Conservation (phyloP, 2,113 vertebrate genomes). For the Spilogale gracilis region DNA sequence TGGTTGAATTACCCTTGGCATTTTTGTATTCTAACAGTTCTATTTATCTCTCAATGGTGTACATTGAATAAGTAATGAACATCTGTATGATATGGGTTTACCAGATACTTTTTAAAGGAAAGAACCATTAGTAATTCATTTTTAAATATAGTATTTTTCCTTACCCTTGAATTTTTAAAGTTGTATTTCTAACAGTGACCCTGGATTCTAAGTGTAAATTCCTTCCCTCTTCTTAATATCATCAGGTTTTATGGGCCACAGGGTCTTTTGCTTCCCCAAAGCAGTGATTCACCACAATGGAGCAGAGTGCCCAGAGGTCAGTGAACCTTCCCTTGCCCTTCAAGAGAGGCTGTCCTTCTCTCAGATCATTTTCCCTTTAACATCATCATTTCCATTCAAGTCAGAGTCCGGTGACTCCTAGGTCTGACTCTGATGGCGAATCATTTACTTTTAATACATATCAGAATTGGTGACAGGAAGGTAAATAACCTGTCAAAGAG, state of each 20-base stretch:
- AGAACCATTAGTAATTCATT: constrained; percentile 78
- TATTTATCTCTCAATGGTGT: constrained; percentile 79
- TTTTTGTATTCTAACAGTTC: constrained; percentile 81
- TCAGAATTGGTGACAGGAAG: constrained; percentile 6
- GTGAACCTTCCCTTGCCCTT: constrained; percentile 69
- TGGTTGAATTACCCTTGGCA: constrained; percentile 83
- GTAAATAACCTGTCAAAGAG: constrained; percentile 42
- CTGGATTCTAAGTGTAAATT: constrained; percentile 59
- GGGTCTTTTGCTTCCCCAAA: constrained; percentile 57
- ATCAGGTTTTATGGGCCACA: constrained; percentile 66
- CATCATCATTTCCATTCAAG: constrained; percentile 4
- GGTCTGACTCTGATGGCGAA: constrained; percentile 37
- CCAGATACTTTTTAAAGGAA: constrained; percentile 75
- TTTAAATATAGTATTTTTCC: constrained; percentile 66
- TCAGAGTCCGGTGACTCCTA: neutral
- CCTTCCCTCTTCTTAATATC: constrained; percentile 54
- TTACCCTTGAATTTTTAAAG: constrained; percentile 75
- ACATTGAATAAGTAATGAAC: constrained; percentile 77
- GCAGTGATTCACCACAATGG: constrained; percentile 71
- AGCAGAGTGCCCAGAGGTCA: constrained; percentile 61
- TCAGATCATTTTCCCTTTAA: constrained; percentile 50
- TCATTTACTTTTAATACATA: constrained; percentile 54
- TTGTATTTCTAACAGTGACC: constrained; percentile 76
- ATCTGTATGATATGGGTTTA: constrained; percentile 71
- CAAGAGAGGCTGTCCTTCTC: constrained; percentile 40